Evolutionary conservation across 2,888 invertebrate species (phyloP).

Genomic region (Hypselothyrea guttata): DNA sequence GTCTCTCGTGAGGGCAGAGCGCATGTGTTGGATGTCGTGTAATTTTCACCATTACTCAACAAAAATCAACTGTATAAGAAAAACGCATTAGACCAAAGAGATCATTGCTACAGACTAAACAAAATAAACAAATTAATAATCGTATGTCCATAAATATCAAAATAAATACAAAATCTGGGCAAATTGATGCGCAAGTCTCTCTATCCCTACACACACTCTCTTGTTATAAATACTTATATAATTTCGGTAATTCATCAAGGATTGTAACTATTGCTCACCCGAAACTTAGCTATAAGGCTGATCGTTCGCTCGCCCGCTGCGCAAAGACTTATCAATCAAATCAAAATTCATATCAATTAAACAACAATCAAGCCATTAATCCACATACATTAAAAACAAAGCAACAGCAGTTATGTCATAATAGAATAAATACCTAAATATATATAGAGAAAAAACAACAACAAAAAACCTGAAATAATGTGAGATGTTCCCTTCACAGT

Average conservation of each 20-base stretch:
- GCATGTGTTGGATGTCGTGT: conserved; percentile 83
- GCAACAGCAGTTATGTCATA: conserved; percentile 31
- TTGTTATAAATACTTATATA: conserved; percentile 37
- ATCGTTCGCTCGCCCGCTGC: conserved; percentile 47
- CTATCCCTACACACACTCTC: conserved; percentile 46
- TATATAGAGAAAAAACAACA: conserved; percentile 23
- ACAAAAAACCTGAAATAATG: conserved; percentile 77
- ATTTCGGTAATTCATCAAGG: conserved; percentile 65
- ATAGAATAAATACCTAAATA: conserved; percentile 32
- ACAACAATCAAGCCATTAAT: conserved; percentile 43
- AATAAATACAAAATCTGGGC: conserved; percentile 25
- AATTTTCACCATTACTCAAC: conserved; percentile 73
- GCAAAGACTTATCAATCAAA: conserved; percentile 38
- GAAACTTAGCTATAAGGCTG: conserved; percentile 51
- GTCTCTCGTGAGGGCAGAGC: conserved; percentile 83
- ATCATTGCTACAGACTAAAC: conserved; percentile 54
- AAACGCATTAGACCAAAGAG: conserved; percentile 61
- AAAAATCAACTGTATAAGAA: conserved; percentile 32
- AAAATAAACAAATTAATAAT: conserved; percentile 18
- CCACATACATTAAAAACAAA: conserved; percentile 32
- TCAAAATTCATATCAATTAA: conserved; percentile 49
- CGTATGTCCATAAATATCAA: conserved; percentile 53
- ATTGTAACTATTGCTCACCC: conserved; percentile 71
- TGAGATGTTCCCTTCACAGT: conserved; percentile 92
- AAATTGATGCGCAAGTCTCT: conserved; percentile 50